Conservation (phyloP, 2,113 vertebrate species). For the Mixornis gularis region DNA sequence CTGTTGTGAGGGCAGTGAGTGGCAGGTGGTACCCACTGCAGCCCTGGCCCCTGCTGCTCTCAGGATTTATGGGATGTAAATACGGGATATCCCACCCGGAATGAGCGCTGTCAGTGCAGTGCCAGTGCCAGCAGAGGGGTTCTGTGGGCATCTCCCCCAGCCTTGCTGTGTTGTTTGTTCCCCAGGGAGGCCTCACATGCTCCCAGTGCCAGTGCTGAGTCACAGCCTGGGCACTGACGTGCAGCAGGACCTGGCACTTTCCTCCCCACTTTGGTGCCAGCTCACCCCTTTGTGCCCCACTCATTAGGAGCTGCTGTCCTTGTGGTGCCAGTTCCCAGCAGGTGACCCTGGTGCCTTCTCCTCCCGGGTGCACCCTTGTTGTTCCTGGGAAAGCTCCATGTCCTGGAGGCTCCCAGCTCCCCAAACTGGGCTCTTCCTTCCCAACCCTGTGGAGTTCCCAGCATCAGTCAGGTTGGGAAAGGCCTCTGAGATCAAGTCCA, state of each 20-base stretch:
- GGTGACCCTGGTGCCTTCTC: fast-evolving
- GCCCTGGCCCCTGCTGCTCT: not conserved
- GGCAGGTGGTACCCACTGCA: fast-evolving
- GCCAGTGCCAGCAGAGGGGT: not conserved
- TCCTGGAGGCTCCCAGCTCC: not conserved
- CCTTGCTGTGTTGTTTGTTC: fast-evolving
- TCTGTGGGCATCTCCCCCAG: not conserved
- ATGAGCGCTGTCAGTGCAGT: fast-evolving
- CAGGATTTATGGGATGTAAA: fast-evolving
- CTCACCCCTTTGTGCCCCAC: not conserved
- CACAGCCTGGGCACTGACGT: not conserved
- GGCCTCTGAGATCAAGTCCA: not conserved
- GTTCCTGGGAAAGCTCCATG: not conserved
- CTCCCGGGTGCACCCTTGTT: fast-evolving
- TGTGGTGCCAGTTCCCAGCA: not conserved
- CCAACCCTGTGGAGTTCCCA: fast-evolving
- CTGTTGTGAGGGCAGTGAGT: not conserved
- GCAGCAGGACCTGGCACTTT: not conserved
- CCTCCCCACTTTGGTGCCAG: fast-evolving
- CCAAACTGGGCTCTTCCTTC: not conserved
- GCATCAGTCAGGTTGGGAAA: fast-evolving
- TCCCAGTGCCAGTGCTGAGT: not conserved
- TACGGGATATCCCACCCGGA: fast-evolving
- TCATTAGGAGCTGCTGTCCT: not conserved
- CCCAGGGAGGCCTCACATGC: fast-evolving